Base-by-base conservation (phyloP, 2,888 invertebrate species). In the Heteromyza rotundicornis region DNA sequence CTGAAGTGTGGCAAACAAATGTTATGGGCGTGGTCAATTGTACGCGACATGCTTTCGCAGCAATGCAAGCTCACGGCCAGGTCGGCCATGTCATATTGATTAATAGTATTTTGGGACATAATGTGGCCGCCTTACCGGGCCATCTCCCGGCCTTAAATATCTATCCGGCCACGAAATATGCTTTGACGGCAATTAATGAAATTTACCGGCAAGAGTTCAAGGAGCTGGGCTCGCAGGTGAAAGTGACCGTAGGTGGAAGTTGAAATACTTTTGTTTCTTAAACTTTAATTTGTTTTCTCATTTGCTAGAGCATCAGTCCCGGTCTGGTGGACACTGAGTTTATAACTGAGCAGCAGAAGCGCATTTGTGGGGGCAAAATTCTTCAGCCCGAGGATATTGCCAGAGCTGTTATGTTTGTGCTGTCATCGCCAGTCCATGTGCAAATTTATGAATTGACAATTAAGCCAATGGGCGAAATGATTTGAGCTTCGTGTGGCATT, bases 21-120 rank as follows among this genome's bases (percentile, higher is more conserved):
- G 64, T 84, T 0, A 82, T 78, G 64, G 85, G 82, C 0, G 67
- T 82, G 16, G 72, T 85, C 1, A 66, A 82, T 64, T 85, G 85
- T 70, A 79, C 84, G 0, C 80, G 84, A 0, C 81, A 79, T 58
- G 86, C 85, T 1, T 74, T 84, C 14, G 74, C 78, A 0, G 82
- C 84, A 1, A 86, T 86, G 86, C 82, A 80, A 57, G 77, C 73
- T 53, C 70, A 70, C 5, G 70, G 75, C n/a, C 69, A 82, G 64
- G 62, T 16, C 64, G 85, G 86, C 2, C 79, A 82, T 55, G 81
- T 85, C 35, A 76, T 84, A 53, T 80, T 83, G 59, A 78, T 84
- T 1, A 84, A 84, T 58, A 85, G 75, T 57, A 67, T 74, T 36
- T 59, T 65, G 24, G 74, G 76, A 2, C 74, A 76, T 60, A 59